phyloP scores from a whole-genome alignment of 1,140 invertebrate genomes.

The Aleiodes sp. region DNA sequence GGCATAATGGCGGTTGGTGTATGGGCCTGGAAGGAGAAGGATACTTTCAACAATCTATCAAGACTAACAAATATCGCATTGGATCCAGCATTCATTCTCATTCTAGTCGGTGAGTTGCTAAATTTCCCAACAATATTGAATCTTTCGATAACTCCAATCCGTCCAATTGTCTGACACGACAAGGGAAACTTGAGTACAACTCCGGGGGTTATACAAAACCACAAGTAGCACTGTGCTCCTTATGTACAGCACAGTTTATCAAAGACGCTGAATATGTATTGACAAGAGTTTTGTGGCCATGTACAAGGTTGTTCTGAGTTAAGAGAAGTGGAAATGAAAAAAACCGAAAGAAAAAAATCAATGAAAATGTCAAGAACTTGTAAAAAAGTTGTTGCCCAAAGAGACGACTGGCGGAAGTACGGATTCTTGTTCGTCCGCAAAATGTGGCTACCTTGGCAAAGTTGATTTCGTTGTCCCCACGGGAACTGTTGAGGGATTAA shows the following conservation, averaged over 20 bases:
- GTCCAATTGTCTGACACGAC: not conserved
- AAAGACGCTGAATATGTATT: not conserved
- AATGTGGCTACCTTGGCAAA: slow-evolving; percentile 23
- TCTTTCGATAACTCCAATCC: not conserved
- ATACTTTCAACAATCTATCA: slow-evolving; percentile 92
- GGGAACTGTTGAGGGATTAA: slow-evolving; percentile 11
- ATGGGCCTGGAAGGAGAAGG: slow-evolving; percentile 98
- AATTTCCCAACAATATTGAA: slow-evolving; percentile 8
- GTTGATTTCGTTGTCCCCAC: slow-evolving; percentile 16
- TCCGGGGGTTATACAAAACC: not conserved
- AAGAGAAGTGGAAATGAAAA: not conserved
- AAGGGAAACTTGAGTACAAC: not conserved
- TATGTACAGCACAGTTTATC: not conserved
- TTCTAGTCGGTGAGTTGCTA: slow-evolving; percentile 81
- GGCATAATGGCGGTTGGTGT: slow-evolving; percentile 88
- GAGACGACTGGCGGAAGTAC: slow-evolving; percentile 25
- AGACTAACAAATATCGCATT: slow-evolving; percentile 89
- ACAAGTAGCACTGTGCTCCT: not conserved
- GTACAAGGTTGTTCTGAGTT: not conserved
- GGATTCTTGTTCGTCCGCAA: slow-evolving; percentile 19
- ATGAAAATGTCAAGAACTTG: not conserved
- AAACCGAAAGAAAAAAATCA: slow-evolving; percentile 6
- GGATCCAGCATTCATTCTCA: slow-evolving; percentile 95
- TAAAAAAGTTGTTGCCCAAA: slow-evolving; percentile 5
- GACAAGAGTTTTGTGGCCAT: not conserved